These are phyloP conservation scores for Galerucella nymphaeae DNA, from an alignment of 2,888 invertebrate genomes.

Conservation along the genomic window DNA sequence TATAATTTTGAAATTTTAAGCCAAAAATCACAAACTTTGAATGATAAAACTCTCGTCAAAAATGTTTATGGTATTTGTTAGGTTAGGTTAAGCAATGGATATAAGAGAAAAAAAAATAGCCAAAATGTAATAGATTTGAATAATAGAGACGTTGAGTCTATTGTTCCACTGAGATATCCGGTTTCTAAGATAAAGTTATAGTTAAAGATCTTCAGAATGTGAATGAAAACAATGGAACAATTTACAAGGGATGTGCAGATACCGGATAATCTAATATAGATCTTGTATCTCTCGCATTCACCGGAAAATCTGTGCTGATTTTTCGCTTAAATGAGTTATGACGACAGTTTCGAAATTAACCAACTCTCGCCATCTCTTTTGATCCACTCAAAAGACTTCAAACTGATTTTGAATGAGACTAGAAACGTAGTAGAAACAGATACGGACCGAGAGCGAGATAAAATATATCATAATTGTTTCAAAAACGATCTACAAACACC, in stretches of 20 bases:
- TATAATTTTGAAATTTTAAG: neutral
- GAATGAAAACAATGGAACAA: conserved; percentile 39
- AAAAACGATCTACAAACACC: too few species aligned
- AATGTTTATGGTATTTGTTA: too few species aligned
- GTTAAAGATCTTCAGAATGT: conserved; percentile 21
- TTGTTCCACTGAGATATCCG: neutral
- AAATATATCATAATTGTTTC: neutral
- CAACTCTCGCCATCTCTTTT: neutral
- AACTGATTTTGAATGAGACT: neutral
- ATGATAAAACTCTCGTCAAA: neutral
- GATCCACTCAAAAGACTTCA: neutral
- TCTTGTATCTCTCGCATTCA: conserved; percentile 37
- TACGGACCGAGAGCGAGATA: neutral
- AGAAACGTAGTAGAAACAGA: neutral
- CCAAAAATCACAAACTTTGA: neutral
- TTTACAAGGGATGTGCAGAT: conserved; percentile 37
- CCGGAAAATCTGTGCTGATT: conserved; percentile 48
- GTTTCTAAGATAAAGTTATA: conserved; percentile 17
- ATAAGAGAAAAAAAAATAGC: too few species aligned
- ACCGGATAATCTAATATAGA: conserved; percentile 45
- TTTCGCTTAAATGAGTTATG: conserved; percentile 58
- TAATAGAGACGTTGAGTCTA: neutral
- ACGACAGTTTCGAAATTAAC: conserved; percentile 43
- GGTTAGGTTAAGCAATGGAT: too few species aligned
- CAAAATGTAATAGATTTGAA: neutral